Base-by-base conservation (phyloP, 2,797 vertebrate genomes). In the Xiphorhynchus erythropygius region DNA sequence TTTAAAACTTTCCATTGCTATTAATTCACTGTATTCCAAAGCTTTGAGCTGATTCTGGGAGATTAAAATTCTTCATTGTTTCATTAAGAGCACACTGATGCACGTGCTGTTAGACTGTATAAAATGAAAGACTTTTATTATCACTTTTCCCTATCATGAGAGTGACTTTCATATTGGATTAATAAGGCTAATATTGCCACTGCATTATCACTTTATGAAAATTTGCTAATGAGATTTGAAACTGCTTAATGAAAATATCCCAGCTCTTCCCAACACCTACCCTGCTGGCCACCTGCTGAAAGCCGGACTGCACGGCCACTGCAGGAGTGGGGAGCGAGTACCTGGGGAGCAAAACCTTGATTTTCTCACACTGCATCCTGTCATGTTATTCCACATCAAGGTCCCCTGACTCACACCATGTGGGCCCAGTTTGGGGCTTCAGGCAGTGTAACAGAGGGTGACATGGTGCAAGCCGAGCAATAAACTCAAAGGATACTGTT, bases 221-320 rank as follows among this genome's bases (percentile, higher is more conserved):
- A 93, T 65, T 88, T 88, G 65, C 78, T 96, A 95, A 96, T 71
- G 68, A 94, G 89, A 97, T 96, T 90, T 89, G 93, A 92, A 91
- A 77, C 52, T 35, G 65, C 77, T 89, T 95, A 96, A 96, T 96
- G 89, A 96, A 88, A 94, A 94, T 70, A 88, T 52, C 64, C 85
- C 57, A 23, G 37, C 21, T 82, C 78, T 89, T 85, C 85, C 92
- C 75, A 88, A 94, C 84, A 93, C 81, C 87, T 37, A 59, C 47
- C 68, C 87, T 68, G 80, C 74, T 64, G 76, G 78, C 96, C 91
- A 76, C 91, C 83, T 92, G 92, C 84, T 75, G 81, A 70, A 90
- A 90, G 49, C 70, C 30, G 84, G 59, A 25, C 83, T 47, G 44
- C 35, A 32, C 1, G 17, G 70, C 69, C 9, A 7, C 35, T 27